Evolutionary conservation across 2,113 vertebrate species (phyloP).

Genomic region (Alexandromys fortis): DNA sequence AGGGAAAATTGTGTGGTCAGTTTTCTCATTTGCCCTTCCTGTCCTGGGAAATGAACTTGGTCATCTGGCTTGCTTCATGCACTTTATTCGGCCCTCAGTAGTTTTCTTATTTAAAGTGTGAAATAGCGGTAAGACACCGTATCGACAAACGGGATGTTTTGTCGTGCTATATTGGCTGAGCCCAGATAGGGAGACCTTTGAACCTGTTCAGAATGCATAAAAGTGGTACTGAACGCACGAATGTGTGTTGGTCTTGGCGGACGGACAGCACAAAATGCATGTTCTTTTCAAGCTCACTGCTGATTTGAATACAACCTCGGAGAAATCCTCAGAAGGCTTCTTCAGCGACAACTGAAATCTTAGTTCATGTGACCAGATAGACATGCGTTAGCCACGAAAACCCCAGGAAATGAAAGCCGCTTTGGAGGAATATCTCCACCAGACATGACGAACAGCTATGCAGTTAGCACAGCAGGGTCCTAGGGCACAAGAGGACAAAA

Average conservation of each 20-base stretch:
- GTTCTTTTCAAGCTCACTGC: not conserved
- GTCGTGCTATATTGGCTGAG: not conserved
- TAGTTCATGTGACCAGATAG: slow-evolving; percentile 15
- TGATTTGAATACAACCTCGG: not conserved
- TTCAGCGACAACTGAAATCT: not conserved
- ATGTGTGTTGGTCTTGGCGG: not conserved
- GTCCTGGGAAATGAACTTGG: too few species aligned
- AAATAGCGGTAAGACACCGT: not conserved
- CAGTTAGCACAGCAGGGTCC: not conserved
- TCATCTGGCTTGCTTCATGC: not conserved
- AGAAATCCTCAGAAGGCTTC: not conserved
- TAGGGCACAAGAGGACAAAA: not conserved
- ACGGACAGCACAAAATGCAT: not conserved
- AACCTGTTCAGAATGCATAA: not conserved
- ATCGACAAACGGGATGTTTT: not conserved
- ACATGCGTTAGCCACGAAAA: not conserved
- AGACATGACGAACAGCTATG: not conserved
- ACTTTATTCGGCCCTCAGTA: not conserved
- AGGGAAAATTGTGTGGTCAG: too few species aligned
- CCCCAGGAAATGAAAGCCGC: not conserved
- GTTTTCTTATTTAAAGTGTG: not conserved
- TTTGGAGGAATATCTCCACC: not conserved
- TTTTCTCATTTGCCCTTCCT: not conserved
- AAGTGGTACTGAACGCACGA: not conserved
- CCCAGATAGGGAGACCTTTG: not conserved